Base-by-base conservation (phyloP, 2,888 invertebrate species). In the Atrina japonica region DNA sequence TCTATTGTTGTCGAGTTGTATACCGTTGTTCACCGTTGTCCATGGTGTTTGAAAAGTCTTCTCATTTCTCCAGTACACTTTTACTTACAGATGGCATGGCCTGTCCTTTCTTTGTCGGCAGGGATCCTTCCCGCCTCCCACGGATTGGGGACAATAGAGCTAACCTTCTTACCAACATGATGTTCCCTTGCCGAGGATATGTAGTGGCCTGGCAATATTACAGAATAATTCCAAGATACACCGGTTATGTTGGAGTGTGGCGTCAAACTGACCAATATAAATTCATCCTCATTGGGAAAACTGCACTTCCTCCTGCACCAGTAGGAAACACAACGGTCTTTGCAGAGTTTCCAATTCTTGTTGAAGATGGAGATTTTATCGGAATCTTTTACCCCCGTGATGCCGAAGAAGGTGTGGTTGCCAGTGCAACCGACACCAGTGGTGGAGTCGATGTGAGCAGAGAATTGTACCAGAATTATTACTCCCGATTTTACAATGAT, bases 131-230 rank as follows among this genome's bases (percentile, higher is more conserved):
- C 18, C 35, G 50, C 5, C 75, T 88, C 18, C 84, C 87, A 0
- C 67, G 83, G 11, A 74, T 75, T 11, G 86, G 85, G 14, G 80
- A 81, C 68, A 88, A 84, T 67, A 75, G 80, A 67, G 88, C 87
- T 40, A 84, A 82, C 69, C 80, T 89, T 3, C 84, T 89, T 74
- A 73, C 89, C 56, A 86, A 85, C 79, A 88, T 87, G 69, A 78
- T 81, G n/a, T 89, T 89, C 74, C 81, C 82, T 1, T 89, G 89
- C 67, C 78, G 83, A 21, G 88, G 88, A 18, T 81, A 70, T 65
- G 80, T 89, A 16, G 70, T 75, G 1, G 78, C 78, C 7, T 85
- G 88, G 83, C 80, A 81, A 21, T 89, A 86, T 73, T 87, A 85
- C 77, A 78, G 88, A 27, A 77, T 83, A 9, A 69, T 79, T 11